Evolutionary conservation across 2,888 invertebrate genomes (phyloP), one percentile per base, ranked within the genome.

Genomic region (Limnephilus lunatus): DNA sequence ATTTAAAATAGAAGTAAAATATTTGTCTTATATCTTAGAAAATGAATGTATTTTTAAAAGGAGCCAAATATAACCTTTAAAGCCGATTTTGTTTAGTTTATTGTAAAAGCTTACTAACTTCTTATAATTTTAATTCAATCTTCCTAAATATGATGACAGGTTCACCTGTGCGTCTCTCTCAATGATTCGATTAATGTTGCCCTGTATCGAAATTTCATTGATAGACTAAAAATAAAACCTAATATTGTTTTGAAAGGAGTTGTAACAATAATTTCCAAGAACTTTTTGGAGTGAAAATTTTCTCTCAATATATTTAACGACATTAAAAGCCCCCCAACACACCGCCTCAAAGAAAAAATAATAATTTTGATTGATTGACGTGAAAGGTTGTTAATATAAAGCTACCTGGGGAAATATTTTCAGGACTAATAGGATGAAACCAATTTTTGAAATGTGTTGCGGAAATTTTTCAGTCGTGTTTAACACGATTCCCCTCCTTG

Each of bases 361-460:
- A 31, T 3, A 82, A 14, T 32, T 82, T 82, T 82, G 82, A 82
- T 82, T 82, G 82, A 82, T 82, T 4, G 82, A 82, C 32, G 82
- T 82, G 31, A 82, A 82, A 82, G 82, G 82, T 82, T 32, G 31
- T 82, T 82, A 32, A 82, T 82, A 82, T 15, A 82, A 32, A 82
- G 82, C 19, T 82, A 14, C 82, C 82, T 14, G 82, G 19, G 31
- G 82, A 9, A 32, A 68, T n/a, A 68, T 32, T 82, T 32, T 32
- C 3, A 3, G 32, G 82, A 31, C 82, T 32, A 82, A 82, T 15
- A 82, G 82, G 32, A 82, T 82, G 19, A 19, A 82, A 82, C 82
- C 82, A 82, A 82, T 82, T 32, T 32, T 32, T 7, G 30, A 82
- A 82, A 82, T 32, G 31, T 32, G 32, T 82, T 32, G 82, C 30